Conservation (phyloP, 2,888 invertebrate species). For the Scaptomyza parva region DNA sequence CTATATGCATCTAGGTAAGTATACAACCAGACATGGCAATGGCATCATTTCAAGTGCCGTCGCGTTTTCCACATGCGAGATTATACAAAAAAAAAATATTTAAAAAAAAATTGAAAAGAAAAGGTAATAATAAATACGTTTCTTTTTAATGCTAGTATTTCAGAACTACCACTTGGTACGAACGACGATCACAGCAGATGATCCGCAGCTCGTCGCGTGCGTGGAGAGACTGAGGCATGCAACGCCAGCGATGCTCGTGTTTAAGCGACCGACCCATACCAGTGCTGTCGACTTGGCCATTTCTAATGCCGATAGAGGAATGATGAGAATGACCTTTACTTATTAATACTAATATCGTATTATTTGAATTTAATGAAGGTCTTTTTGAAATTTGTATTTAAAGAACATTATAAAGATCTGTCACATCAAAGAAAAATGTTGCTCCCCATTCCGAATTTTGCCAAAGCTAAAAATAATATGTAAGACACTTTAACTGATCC, state of each 20-base stretch:
- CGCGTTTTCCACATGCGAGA: constrained; percentile 53
- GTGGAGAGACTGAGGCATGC: constrained; percentile 63
- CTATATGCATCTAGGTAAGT: constrained; percentile 33
- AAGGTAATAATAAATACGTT: constrained; percentile 36
- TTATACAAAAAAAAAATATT: constrained; percentile 35
- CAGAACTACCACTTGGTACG: constrained; percentile 32
- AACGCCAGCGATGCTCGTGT: constrained; percentile 46
- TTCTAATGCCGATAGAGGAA: no score
- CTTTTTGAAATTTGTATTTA: no score
- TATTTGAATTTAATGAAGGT: no score
- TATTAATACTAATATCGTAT: no score
- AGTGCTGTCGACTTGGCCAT: constrained; percentile 30
- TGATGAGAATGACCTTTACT: no score
- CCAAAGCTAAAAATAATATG: no score
- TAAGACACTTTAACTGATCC: no score
- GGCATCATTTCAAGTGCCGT: constrained; percentile 57
- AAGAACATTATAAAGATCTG: no score
- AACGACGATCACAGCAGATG: constrained; percentile 56
- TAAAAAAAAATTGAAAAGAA: constrained; percentile 24
- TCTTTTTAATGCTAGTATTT: constrained; percentile 27
- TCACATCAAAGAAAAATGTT: no score
- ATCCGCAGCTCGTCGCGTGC: constrained; percentile 68
- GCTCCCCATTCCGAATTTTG: no score
- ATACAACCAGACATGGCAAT: constrained; percentile 49
- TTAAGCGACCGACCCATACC: constrained; percentile 35